Conservation (phyloP, 2,113 vertebrate genomes). For the Petrocephalus zakoni region DNA sequence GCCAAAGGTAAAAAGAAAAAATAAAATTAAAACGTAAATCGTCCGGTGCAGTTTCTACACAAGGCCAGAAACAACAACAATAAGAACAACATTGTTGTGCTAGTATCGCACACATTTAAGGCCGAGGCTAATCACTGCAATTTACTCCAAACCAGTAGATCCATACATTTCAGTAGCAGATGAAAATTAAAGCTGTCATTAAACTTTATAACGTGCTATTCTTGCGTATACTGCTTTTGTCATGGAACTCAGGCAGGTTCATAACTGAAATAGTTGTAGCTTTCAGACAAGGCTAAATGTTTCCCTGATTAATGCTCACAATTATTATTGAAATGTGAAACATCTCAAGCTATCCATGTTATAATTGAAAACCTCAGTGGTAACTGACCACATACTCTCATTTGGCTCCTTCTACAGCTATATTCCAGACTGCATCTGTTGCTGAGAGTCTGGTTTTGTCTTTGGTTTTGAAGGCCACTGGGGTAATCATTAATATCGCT, state of each 20-base stretch:
- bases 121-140: neutral
- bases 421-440: neutral
- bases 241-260: neutral
- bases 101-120: neutral
- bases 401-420: neutral
- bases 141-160: neutral
- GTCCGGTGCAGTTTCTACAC: neutral
- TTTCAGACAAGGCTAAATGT: neutral
- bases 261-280: neutral
- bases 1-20: neutral
- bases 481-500: neutral
- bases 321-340: neutral
- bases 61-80: neutral
- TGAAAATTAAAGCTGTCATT: neutral
- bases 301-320: neutral
- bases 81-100: neutral
- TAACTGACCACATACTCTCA: neutral
- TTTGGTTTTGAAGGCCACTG: neutral
- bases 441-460: neutral
- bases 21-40: neutral
- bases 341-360: neutral
- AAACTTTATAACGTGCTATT: neutral
- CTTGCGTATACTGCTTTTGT: neutral
- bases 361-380: neutral
- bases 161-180: neutral